phyloP scores from a whole-genome alignment of 2,113 vertebrate genomes.

The Sphyrna mokarran region DNA sequence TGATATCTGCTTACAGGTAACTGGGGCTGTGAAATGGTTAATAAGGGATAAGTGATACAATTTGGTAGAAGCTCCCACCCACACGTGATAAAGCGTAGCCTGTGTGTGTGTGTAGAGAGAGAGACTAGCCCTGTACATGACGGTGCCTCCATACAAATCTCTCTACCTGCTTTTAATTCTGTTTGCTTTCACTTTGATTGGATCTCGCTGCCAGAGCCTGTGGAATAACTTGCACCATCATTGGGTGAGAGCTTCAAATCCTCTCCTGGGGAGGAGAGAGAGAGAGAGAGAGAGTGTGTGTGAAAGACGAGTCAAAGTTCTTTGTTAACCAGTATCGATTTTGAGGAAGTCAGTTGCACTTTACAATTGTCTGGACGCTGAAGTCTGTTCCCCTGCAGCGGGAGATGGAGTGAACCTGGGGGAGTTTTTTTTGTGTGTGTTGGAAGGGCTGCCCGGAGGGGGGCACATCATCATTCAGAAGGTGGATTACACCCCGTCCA shows the following conservation, averaged over 20 bases:
- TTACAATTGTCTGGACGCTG: constrained; percentile 37
- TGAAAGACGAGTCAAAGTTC: not conserved
- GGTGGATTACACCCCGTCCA: not conserved
- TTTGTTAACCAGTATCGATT: not conserved
- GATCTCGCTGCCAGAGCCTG: constrained; percentile 47
- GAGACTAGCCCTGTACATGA: not conserved
- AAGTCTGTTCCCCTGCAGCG: not conserved
- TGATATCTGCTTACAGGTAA: not conserved
- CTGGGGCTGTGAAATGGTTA: not conserved
- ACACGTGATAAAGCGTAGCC: not conserved
- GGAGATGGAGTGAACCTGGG: too few species aligned
- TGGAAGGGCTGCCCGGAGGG: not conserved
- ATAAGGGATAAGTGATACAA: not conserved
- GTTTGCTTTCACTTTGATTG: constrained; percentile 51
- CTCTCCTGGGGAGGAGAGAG: constrained; percentile 35
- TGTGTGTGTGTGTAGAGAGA: too few species aligned
- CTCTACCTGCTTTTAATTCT: constrained; percentile 49
- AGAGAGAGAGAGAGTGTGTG: constrained; percentile 34
- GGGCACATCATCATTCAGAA: not conserved
- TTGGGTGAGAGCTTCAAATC: constrained; percentile 24
- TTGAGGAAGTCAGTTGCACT: not conserved
- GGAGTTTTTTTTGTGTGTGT: too few species aligned
- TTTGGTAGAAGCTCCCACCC: not conserved
- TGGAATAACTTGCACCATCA: constrained; percentile 55
- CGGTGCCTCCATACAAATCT: not conserved